Evolutionary conservation across 1,140 invertebrate genomes (phyloP).

Genomic region (Radopholus similis): DNA sequence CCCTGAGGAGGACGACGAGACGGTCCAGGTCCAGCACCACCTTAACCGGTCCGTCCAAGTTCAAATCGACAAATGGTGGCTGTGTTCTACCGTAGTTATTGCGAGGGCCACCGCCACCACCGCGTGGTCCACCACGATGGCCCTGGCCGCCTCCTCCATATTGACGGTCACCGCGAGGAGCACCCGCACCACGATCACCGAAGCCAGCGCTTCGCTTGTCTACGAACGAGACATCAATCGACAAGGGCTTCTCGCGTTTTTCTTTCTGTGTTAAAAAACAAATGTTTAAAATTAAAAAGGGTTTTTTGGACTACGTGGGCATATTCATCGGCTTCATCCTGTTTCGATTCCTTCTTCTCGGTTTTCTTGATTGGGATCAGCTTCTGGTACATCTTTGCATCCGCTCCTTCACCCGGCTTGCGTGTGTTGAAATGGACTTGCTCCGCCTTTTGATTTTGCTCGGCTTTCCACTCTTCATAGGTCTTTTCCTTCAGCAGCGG

Average conservation of each 20-base stretch:
- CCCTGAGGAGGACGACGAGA: slow-evolving; percentile 6
- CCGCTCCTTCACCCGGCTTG: slow-evolving; percentile 27
- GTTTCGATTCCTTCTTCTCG: slow-evolving; percentile 11
- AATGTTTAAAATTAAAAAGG: neutral
- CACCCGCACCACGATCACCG: neutral
- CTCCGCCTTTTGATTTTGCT: slow-evolving; percentile 15
- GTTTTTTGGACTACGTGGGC: slow-evolving; percentile 3
- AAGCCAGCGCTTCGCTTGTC: slow-evolving; percentile 8
- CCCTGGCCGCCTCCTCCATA: neutral
- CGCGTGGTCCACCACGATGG: neutral
- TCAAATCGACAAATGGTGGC: neutral
- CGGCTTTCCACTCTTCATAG: slow-evolving; percentile 16
- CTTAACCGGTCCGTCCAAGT: neutral
- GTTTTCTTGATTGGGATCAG: slow-evolving; percentile 28
- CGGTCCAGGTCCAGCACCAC: slow-evolving; percentile 3
- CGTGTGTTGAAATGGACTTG: slow-evolving; percentile 28
- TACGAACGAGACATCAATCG: slow-evolving; percentile 1
- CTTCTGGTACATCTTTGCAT: slow-evolving; percentile 32
- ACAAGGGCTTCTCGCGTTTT: slow-evolving; percentile 9
- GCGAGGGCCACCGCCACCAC: slow-evolving; percentile 9
- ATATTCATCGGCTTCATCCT: slow-evolving; percentile 11
- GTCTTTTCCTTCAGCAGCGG: slow-evolving; percentile 4
- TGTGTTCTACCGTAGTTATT: neutral
- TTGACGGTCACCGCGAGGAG: neutral
- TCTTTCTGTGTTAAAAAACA: slow-evolving; percentile 18